Evolutionary conservation across 2,797 vertebrate genomes (phyloP).

Genomic region (Peromyscus attwateri): DNA sequence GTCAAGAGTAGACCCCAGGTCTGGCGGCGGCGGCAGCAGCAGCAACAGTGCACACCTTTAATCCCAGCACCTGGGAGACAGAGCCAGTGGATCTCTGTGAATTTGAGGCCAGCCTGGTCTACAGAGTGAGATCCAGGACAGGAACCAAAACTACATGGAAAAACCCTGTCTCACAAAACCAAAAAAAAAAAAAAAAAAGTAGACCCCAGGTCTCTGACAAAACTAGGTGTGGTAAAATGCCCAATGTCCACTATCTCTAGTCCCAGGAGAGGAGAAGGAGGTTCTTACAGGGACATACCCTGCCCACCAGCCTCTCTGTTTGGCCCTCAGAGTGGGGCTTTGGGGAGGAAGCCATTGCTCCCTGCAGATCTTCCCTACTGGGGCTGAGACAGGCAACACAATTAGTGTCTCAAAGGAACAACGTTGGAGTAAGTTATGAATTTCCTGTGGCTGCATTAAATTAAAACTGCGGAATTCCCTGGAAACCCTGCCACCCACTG

Average conservation of each 20-base stretch:
- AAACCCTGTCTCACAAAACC: no score
- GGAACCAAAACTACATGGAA: no score
- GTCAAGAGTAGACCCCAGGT: neutral
- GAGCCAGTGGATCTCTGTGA: no score
- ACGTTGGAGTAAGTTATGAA: neutral
- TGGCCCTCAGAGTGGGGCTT: neutral
- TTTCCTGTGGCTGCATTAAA: slow-evolving; percentile 35
- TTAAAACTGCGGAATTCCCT: slow-evolving; percentile 41
- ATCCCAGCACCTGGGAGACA: no score
- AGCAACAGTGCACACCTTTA: no score
- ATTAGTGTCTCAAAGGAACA: slow-evolving; percentile 37
- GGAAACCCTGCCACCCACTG: neutral
- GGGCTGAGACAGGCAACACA: neutral
- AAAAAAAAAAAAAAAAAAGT: no score
- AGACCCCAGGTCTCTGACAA: neutral
- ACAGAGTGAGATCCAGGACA: no score
- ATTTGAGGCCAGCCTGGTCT: no score
- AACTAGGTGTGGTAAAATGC: neutral
- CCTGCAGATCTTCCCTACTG: neutral
- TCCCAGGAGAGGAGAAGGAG: neutral
- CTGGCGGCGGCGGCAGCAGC: no score
- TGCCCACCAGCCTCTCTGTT: neutral
- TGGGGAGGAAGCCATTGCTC: neutral
- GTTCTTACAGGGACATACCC: neutral
- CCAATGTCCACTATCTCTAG: neutral